Percentiles rank a stretch among this genome's conserved stretches.
phyloP scores from a whole-genome alignment of 1,140 invertebrate species.

The Drosophila santomea region DNA sequence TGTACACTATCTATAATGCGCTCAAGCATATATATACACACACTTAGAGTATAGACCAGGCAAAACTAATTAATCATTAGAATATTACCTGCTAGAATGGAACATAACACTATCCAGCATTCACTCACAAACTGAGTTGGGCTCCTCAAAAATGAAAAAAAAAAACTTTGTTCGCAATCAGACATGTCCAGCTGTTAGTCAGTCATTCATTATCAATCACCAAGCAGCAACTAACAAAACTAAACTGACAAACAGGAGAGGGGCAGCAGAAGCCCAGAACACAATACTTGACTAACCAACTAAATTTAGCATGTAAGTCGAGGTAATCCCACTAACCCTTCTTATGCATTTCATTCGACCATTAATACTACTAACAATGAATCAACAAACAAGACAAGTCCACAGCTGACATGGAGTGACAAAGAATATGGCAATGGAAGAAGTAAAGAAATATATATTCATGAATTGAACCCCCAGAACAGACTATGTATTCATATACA shows the following conservation, averaged over 20 bases:
- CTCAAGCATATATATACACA: slow-evolving; percentile 12
- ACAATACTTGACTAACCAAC: slow-evolving; percentile 72
- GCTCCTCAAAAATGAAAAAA: slow-evolving; percentile 8
- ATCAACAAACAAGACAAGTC: slow-evolving; percentile 40
- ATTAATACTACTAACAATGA: slow-evolving; percentile 54
- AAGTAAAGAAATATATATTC: slow-evolving; percentile 19
- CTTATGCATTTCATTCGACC: slow-evolving; percentile 46
- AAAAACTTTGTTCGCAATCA: slow-evolving; percentile 10
- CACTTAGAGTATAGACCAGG: slow-evolving; percentile 31
- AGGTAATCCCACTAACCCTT: slow-evolving; percentile 52
- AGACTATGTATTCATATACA: slow-evolving; percentile 23
- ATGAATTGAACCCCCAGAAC: slow-evolving; percentile 27
- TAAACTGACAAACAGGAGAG: slow-evolving; percentile 17
- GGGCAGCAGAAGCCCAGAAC: slow-evolving; percentile 17
- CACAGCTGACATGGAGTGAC: slow-evolving; percentile 48
- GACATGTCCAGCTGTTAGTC: slow-evolving; percentile 31
- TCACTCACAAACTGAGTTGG: slow-evolving; percentile 14
- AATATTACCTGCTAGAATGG: slow-evolving; percentile 19
- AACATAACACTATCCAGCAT: slow-evolving; percentile 33
- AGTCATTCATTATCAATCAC: slow-evolving; percentile 24
- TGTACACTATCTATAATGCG: slow-evolving; percentile 27
- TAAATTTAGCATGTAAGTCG: slow-evolving; percentile 68
- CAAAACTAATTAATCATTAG: slow-evolving; percentile 52
- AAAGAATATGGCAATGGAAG: slow-evolving; percentile 47
- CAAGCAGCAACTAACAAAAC: slow-evolving; percentile 49